phyloP scores from a whole-genome alignment of 2,888 invertebrate genomes.

The Onchidella celtica region DNA sequence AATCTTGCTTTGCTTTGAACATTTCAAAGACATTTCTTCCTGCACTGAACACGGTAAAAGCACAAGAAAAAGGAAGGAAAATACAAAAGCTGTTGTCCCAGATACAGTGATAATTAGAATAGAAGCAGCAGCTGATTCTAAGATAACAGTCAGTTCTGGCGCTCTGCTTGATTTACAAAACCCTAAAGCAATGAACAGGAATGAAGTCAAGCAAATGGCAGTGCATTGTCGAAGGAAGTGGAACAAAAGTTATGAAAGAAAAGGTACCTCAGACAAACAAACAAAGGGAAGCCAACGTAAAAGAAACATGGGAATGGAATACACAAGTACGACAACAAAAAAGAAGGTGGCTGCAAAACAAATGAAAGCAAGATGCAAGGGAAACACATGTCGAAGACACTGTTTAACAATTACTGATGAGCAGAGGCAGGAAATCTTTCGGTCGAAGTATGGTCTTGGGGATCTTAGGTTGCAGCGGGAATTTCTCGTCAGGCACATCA shows the following conservation, averaged over 20 bases:
- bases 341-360: too few relatives aligned
- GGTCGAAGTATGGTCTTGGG: too few relatives aligned
- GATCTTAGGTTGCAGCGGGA: too few relatives aligned
- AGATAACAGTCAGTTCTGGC: not conserved
- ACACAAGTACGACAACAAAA: too few relatives aligned
- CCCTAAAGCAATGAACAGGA: not conserved
- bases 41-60: not conserved
- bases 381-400: too few relatives aligned
- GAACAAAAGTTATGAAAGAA: not conserved
- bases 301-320: too few relatives aligned
- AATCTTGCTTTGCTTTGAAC: slow-evolving; percentile 3
- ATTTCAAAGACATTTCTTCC: not conserved
- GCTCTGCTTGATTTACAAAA: not conserved
- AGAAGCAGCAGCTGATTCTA: not conserved
- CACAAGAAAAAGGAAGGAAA: not conserved
- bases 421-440: too few relatives aligned
- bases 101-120: not conserved
- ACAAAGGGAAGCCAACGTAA: not conserved
- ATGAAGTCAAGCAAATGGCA: not conserved
- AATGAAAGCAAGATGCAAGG: too few relatives aligned
- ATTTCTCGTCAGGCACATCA: too few relatives aligned
- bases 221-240: not conserved
- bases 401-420: too few relatives aligned
- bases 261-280: not conserved
- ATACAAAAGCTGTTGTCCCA: slow-evolving; percentile 21